Percentiles rank a stretch among this genome's conserved stretches.
Evolutionary conservation across 2,113 vertebrate genomes (phyloP).

Genomic region (Ailuropoda melanoleuca): DNA sequence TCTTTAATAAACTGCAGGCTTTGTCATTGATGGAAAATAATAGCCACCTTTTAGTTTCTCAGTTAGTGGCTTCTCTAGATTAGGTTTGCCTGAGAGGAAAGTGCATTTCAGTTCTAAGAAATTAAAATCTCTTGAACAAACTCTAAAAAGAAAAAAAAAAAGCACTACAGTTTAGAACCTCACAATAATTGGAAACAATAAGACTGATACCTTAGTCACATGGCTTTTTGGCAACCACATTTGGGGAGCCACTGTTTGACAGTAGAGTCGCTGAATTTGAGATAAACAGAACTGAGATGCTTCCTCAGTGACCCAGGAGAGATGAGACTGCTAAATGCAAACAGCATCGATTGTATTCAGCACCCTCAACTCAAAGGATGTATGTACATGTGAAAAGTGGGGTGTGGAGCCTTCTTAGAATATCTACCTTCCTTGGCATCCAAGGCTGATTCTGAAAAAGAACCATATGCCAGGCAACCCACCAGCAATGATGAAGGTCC

Average conservation of each 20-base stretch:
- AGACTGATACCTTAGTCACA: background rate
- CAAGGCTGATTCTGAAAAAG: background rate
- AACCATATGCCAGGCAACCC: background rate
- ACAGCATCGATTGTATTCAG: background rate
- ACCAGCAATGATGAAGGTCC: background rate
- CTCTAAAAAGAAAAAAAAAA: background rate
- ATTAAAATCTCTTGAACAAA: background rate
- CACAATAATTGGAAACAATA: background rate
- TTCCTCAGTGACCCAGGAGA: background rate
- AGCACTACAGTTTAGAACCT: background rate
- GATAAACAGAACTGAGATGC: background rate
- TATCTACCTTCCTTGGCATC: background rate
- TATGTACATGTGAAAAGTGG: background rate
- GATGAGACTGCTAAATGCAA: background rate
- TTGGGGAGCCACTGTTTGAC: background rate
- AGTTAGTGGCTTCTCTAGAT: conserved; percentile 43
- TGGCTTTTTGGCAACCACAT: background rate
- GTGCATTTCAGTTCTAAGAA: background rate
- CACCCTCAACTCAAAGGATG: background rate
- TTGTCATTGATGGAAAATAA: background rate
- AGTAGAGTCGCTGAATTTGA: background rate
- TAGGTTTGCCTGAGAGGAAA: conserved; percentile 60
- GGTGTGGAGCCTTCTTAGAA: background rate
- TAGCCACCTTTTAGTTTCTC: background rate
- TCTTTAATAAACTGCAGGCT: conserved; percentile 37